These are phyloP conservation scores for Rhodeus uyekii DNA, from an alignment of 2,797 vertebrate species.

Conservation along the genomic window DNA sequence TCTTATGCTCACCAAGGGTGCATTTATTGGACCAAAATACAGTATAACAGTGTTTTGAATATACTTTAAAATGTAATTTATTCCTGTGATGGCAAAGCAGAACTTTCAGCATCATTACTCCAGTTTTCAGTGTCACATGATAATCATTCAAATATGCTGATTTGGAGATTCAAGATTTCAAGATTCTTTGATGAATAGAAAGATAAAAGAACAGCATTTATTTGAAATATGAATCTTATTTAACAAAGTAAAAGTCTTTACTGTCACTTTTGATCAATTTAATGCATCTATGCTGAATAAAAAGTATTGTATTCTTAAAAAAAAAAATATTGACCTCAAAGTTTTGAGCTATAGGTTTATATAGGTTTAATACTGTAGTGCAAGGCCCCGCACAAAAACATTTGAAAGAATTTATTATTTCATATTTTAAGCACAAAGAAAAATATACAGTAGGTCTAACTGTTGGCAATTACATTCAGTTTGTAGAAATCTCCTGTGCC, in stretches of 20 bases:
- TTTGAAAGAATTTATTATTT: neutral
- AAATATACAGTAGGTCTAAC: neutral
- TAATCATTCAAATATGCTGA: neutral
- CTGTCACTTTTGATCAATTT: neutral
- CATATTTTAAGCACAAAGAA: neutral
- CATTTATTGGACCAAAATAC: neutral
- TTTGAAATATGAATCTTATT: neutral
- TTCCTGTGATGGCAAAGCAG: neutral
- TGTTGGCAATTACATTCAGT: neutral
- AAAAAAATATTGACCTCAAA: neutral
- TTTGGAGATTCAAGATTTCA: neutral
- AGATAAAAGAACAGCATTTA: neutral
- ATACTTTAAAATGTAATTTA: neutral
- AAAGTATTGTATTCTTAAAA: neutral
- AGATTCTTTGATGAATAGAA: neutral
- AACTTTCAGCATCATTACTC: neutral
- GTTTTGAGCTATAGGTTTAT: neutral
- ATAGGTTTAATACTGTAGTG: neutral
- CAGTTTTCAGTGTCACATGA: neutral
- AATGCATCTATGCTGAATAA: neutral
- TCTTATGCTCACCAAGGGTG: neutral
- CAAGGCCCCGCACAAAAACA: neutral
- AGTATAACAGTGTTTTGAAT: neutral
- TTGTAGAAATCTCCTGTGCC: neutral
- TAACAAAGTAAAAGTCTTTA: neutral